phyloP scores from a whole-genome alignment of 2,797 vertebrate genomes.

The Acanthis flammea region DNA sequence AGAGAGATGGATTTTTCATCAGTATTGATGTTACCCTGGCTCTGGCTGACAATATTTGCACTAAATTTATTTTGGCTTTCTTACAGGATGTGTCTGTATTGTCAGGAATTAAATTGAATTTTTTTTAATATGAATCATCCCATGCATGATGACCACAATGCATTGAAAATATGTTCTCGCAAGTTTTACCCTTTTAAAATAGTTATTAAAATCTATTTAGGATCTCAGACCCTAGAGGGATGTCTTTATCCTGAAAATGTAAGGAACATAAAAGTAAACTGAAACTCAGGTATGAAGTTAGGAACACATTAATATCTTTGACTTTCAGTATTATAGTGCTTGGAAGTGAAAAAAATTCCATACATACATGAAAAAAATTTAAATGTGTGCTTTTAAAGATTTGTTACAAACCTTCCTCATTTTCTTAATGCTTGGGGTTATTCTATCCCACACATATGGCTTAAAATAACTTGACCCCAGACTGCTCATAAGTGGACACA shows the following conservation, averaged over 20 bases:
- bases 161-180: background rate
- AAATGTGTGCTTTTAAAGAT: background rate
- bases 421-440: background rate
- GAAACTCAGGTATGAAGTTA: background rate
- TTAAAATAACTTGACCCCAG: background rate
- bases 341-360: background rate
- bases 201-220: background rate
- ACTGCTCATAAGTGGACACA: background rate
- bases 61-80: background rate
- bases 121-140: background rate
- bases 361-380: background rate
- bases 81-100: background rate
- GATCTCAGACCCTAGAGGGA: background rate
- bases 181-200: background rate
- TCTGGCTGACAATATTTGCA: background rate
- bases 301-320: background rate
- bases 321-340: background rate
- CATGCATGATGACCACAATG: background rate
- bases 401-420: background rate
- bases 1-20: background rate
- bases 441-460: background rate
- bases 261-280: background rate
- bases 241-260: background rate
- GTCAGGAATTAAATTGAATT: background rate
- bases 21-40: background rate